Base-by-base conservation (phyloP, 2,113 vertebrate species). In the Stegostoma tigrinum region DNA sequence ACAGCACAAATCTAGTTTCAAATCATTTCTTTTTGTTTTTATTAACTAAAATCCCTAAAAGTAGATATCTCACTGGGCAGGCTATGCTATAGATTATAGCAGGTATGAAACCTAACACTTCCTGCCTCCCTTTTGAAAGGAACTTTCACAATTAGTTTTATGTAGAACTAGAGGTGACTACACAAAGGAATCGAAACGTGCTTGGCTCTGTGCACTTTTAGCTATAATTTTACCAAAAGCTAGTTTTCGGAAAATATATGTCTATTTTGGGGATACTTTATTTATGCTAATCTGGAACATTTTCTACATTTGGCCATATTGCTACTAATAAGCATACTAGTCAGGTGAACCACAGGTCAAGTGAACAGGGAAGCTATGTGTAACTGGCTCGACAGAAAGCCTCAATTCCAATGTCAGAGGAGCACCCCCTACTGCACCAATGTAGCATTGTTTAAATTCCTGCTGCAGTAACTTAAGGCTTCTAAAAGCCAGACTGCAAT, bases 401-500 rank as follows among this genome's bases (percentile, higher is more conserved):
- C 30, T 91, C n/a, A 38, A n/a, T 61, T 91, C 61, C 34, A n/a
- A 66, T 19, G n/a, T 66, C 55, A 93, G 89, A 38, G 89, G 89
- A 93, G 89, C 89, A 93, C 89, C 89, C 61, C 61, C 89, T 93
- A 66, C 89, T 93, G 89, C 89, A 67, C 34, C n/a, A 93, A 2
- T 93, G 61, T 38, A 64, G 89, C 34, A 93, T 93, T 93, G 66
- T 91, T 66, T 10, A 61, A 61, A 61, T 61, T 52, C 48, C 17
- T 8, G 14, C 14, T 27, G 52, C 48, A 55, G 48, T 24, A 48
- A 55, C 24, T 52, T 52, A 42, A 24, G 23, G 27, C 21, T 24
- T 66, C n/a, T 23, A 93, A 19, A 66, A 5, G 19, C 66, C 61
- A 38, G 17, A 93, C 42, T 93, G 89, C 30, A 2, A 38, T 42